Evolutionary conservation across 2,113 vertebrate genomes (phyloP).

Genomic region (Chascanopsetta lugubris): DNA sequence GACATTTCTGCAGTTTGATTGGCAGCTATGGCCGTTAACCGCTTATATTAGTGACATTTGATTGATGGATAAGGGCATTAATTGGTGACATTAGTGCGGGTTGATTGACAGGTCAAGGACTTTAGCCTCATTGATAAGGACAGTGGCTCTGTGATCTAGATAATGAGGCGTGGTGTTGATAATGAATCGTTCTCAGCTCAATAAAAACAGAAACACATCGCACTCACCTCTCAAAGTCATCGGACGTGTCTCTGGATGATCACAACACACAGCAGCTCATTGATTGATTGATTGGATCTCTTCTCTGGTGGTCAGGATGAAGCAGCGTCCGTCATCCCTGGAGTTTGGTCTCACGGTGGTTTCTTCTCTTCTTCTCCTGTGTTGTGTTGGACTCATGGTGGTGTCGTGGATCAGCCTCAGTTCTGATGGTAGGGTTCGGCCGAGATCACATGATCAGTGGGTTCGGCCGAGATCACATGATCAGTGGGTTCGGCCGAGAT

Average conservation of each 20-base stretch:
- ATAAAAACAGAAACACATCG: slow-evolving; percentile 49
- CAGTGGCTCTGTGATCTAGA: too few species aligned
- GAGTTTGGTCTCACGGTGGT: slow-evolving; percentile 59
- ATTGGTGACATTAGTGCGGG: too few species aligned
- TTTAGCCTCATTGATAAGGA: background rate
- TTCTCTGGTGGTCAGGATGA: slow-evolving; percentile 28
- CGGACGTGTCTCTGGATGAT: too few species aligned
- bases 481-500: too few species aligned
- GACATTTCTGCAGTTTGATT: background rate
- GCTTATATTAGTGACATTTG: background rate
- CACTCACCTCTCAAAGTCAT: background rate
- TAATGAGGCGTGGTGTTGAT: slow-evolving; percentile 3
- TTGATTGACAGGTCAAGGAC: background rate
- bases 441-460: too few species aligned
- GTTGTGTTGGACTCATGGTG: slow-evolving; percentile 48
- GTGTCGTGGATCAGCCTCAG: slow-evolving; percentile 55
- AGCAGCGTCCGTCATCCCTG: slow-evolving; percentile 42
- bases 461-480: too few species aligned
- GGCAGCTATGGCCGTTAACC: too few species aligned
- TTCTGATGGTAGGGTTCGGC: slow-evolving; percentile 61
- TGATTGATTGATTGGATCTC: background rate
- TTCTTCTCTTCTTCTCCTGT: slow-evolving; percentile 51
- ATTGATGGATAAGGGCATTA: background rate
- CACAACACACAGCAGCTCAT: background rate
- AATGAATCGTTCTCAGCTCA: slow-evolving; percentile 1